These are phyloP conservation scores for Acipenser ruthenus DNA, from an alignment of 2,797 vertebrate species.

Conservation along the genomic window DNA sequence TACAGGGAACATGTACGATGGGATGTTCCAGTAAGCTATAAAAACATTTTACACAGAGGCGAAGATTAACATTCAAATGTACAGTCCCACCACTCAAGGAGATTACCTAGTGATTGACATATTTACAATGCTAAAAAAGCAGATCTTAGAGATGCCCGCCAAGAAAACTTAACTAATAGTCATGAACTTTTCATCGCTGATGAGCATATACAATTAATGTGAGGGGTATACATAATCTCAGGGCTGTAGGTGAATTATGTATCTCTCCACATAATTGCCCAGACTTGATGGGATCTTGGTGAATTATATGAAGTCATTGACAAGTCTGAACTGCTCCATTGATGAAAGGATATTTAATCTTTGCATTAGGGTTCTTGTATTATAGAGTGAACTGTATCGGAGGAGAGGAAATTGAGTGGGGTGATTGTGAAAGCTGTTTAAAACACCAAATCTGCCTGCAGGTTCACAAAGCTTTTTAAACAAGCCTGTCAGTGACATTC, in stretches of 20 bases:
- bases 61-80: slow-evolving; percentile 34
- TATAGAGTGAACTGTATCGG: not conserved
- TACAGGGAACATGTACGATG: not conserved
- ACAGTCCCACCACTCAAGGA: slow-evolving; percentile 21
- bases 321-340: not conserved
- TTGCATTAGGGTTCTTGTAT: not conserved
- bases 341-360: not conserved
- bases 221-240: slow-evolving; percentile 1
- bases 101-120: not conserved
- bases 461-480: no score
- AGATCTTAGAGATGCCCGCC: slow-evolving; percentile 29
- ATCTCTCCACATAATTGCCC: slow-evolving; percentile 10
- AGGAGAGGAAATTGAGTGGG: not conserved
- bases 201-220: slow-evolving; percentile 8
- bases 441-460: no score
- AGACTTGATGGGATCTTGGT: slow-evolving; percentile 38
- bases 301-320: slow-evolving; percentile 45
- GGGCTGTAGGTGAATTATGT: not conserved
- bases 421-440: not conserved
- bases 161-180: slow-evolving; percentile 39
- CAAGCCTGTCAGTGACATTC: no score
- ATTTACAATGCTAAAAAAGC: slow-evolving; percentile 33
- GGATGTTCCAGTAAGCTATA: slow-evolving; percentile 43
- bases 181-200: slow-evolving; percentile 23
- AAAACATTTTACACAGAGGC: slow-evolving; percentile 21